Percentiles rank a stretch among this genome's conserved stretches.
Conservation (phyloP, 2,113 vertebrate genomes). For the Neofelis nebulosa region DNA sequence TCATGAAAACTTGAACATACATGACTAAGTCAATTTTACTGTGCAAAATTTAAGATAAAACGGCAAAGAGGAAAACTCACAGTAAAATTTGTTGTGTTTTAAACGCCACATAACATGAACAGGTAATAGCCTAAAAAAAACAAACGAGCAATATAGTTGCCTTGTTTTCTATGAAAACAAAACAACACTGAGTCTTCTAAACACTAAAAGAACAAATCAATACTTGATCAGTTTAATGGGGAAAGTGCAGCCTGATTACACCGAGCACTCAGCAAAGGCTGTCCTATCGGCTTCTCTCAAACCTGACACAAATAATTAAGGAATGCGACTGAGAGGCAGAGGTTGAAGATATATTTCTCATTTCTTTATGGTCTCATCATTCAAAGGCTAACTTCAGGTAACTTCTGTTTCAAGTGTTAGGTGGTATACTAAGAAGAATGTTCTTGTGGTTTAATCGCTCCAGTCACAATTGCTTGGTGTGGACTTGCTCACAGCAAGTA, state of each 20-base stretch:
- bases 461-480: background rate
- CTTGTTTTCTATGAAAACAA: background rate
- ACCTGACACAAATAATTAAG: constrained; percentile 25
- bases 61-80: background rate
- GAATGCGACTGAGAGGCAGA: background rate
- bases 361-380: background rate
- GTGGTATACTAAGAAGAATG: background rate
- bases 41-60: constrained; percentile 48
- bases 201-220: constrained; percentile 15
- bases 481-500: background rate
- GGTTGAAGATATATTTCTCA: background rate
- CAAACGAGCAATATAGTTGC: background rate
- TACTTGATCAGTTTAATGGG: background rate
- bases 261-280: background rate
- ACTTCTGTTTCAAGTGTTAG: background rate
- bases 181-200: background rate
- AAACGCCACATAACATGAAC: background rate
- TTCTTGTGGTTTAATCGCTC: background rate
- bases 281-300: background rate
- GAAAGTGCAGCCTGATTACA: background rate
- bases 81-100: background rate
- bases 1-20: background rate
- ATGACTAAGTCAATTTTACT: background rate
- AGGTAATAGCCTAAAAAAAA: background rate
- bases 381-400: background rate